phyloP scores from a whole-genome alignment of 2,113 vertebrate species.

The Sakesphorus luctuosus region DNA sequence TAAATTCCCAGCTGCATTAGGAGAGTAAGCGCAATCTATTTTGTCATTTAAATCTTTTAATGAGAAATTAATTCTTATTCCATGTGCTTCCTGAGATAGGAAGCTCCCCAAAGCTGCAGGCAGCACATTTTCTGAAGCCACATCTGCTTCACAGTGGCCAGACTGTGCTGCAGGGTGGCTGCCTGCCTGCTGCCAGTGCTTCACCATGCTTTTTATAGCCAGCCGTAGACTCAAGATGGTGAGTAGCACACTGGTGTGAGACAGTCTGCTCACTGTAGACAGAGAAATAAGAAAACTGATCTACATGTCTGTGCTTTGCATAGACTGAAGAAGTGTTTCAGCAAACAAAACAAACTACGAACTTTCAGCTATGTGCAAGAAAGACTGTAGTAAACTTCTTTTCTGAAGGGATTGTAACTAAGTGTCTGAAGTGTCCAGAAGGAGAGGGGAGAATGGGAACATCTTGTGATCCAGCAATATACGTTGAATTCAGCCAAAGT shows the following conservation, averaged over 20 bases:
- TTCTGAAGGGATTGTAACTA: neutral
- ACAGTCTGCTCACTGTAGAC: constrained; percentile 8
- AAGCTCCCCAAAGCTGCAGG: neutral
- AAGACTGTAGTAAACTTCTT: neutral
- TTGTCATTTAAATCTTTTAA: constrained; percentile 6
- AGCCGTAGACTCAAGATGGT: neutral
- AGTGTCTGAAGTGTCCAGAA: neutral
- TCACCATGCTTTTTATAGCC: neutral
- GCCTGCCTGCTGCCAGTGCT: neutral
- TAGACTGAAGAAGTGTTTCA: neutral
- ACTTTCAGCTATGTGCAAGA: neutral
- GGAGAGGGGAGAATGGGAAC: neutral
- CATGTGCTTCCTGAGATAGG: neutral
- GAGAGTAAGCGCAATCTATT: neutral
- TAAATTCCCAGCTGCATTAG: neutral
- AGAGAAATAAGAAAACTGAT: neutral
- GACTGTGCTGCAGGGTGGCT: neutral
- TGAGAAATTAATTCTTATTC: neutral
- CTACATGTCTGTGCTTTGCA: neutral
- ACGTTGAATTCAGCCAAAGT: neutral
- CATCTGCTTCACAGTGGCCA: neutral
- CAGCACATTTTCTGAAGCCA: neutral
- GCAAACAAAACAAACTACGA: neutral
- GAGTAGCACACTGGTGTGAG: constrained; percentile 15
- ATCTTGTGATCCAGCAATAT: neutral